Conservation (phyloP, 2,888 invertebrate genomes). For the Tachina lurida region DNA sequence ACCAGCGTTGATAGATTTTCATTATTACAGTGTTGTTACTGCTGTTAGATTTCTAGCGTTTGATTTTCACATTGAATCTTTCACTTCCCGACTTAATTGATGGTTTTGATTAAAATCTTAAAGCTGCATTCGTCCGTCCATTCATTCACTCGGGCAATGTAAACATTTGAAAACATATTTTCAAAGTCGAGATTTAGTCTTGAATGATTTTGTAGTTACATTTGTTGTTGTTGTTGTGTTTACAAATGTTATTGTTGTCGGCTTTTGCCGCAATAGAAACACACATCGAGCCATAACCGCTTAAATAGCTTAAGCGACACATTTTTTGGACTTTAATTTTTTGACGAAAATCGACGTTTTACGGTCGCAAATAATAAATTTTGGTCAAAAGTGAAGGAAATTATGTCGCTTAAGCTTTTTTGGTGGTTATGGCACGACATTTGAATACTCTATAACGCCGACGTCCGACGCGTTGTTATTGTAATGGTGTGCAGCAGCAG, state of each 20-base stretch:
- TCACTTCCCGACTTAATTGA: constrained; percentile 67
- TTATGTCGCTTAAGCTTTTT: too few species aligned
- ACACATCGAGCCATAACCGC: too few species aligned
- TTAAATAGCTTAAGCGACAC: too few species aligned
- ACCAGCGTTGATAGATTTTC: constrained; percentile 67
- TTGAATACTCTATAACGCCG: constrained; percentile 24
- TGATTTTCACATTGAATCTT: constrained; percentile 43
- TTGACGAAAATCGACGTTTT: too few species aligned
- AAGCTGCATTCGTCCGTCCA: constrained; percentile 35
- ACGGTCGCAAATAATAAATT: too few species aligned
- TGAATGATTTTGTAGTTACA: constrained; percentile 23
- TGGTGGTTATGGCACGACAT: too few species aligned
- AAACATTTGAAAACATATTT: constrained; percentile 23
- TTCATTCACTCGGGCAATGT: constrained; percentile 1
- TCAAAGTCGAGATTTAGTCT: constrained; percentile 34
- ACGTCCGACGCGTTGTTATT: not conserved
- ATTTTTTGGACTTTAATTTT: too few species aligned
- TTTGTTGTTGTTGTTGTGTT: constrained; percentile 18
- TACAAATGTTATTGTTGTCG: constrained; percentile 26
- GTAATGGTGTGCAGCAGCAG: not conserved
- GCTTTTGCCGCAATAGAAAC: constrained; percentile 46
- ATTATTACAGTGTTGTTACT: constrained; percentile 51
- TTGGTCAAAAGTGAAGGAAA: too few species aligned
- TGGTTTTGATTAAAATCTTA: constrained; percentile 70
- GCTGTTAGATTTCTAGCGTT: constrained; percentile 30